Percentiles rank a stretch among this genome's conserved stretches.
Evolutionary conservation across 2,797 vertebrate species (phyloP).

Genomic region (Knipowitschia caucasica): DNA sequence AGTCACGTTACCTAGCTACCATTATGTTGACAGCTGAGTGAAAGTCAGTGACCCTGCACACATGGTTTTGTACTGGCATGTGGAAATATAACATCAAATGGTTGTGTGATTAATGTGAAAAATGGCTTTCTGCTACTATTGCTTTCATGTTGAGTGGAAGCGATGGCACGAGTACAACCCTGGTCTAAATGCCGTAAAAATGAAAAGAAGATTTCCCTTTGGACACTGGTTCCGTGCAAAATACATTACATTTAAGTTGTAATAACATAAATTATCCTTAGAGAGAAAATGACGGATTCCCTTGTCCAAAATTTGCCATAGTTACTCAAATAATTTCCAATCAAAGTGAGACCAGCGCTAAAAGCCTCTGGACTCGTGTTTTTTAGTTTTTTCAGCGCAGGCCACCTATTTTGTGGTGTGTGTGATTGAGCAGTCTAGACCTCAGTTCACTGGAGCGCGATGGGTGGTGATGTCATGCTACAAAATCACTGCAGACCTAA

Average conservation of each 20-base stretch:
- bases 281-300: constrained; percentile 5
- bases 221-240: neutral
- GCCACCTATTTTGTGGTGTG: constrained; percentile 41
- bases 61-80: constrained; percentile 6
- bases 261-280: constrained; percentile 11
- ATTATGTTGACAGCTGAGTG: neutral
- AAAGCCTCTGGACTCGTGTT: constrained; percentile 36
- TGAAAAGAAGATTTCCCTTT: constrained; percentile 11
- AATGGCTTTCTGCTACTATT: constrained; percentile 7
- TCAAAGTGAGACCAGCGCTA: constrained; percentile 32
- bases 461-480: constrained; percentile 51
- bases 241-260: neutral
- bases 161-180: neutral
- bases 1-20: neutral
- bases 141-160: constrained; percentile 2
- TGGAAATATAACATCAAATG: constrained; percentile 7
- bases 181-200: constrained; percentile 3
- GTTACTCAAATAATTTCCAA: constrained; percentile 27
- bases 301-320: constrained; percentile 8
- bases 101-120: constrained; percentile 10
- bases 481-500: constrained; percentile 44
- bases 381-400: constrained; percentile 12
- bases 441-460: constrained; percentile 31
- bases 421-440: constrained; percentile 47
- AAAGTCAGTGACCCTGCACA: constrained; percentile 9